These are phyloP conservation scores for Babyrousa celebensis DNA, from an alignment of 2,797 vertebrate genomes.

Conservation along the genomic window DNA sequence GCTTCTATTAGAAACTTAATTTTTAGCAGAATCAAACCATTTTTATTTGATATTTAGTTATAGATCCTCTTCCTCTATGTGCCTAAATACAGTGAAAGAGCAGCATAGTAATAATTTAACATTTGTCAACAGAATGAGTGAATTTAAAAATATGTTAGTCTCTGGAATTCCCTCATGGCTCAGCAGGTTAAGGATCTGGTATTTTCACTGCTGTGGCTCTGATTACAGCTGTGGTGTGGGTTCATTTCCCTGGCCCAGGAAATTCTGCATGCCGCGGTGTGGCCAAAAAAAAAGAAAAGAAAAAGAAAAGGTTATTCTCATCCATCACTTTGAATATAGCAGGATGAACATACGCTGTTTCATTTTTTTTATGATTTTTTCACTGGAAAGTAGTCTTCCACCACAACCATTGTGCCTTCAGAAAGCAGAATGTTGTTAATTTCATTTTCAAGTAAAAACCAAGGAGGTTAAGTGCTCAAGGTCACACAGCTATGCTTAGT, in stretches of 20 bases:
- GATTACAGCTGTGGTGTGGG: too few species aligned
- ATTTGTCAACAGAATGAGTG: neutral
- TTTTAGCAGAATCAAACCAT: slow-evolving; percentile 2
- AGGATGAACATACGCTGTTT: neutral
- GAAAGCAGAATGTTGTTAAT: neutral
- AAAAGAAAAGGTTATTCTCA: neutral
- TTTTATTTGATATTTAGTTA: neutral
- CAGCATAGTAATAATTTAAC: neutral
- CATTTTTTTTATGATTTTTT: neutral
- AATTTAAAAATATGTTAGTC: neutral
- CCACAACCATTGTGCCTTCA: neutral
- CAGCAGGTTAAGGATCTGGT: too few species aligned
- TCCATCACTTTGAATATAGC: neutral
- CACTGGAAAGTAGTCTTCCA: neutral
- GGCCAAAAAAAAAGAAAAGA: too few species aligned
- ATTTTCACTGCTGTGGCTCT: too few species aligned
- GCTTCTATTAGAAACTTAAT: neutral
- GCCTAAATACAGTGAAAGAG: neutral
- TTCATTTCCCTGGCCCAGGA: too few species aligned
- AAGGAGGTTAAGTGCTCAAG: neutral
- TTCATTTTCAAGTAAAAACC: slow-evolving; percentile 18
- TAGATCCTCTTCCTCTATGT: neutral
- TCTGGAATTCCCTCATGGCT: too few species aligned
- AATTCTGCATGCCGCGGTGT: too few species aligned
- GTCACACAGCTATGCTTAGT: neutral